Evolutionary conservation across 2,113 vertebrate species (phyloP), one percentile per base, ranked within the genome.

Genomic region (Phrynosoma platyrhinos): DNA sequence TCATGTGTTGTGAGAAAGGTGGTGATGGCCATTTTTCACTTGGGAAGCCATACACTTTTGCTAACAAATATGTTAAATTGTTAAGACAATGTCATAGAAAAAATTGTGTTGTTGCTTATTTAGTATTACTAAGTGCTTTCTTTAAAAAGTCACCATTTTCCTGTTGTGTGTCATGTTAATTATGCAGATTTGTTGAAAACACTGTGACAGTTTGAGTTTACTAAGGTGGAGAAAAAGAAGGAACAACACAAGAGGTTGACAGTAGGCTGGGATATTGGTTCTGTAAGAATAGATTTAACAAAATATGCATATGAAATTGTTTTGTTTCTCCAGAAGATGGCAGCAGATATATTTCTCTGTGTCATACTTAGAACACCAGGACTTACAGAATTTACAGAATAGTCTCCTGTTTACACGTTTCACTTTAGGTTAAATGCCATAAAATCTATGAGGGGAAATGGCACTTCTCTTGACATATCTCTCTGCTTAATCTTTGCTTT

Each of bases 321-420:
- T 78, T 58, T 0, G 0, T 71, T 2, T 9, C 58, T 52, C 88
- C 90, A 47, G 79, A 79, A 78, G 86, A 40, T 1, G 84, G 86
- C 42, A 77, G 85, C 84, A 83, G 32, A 0, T 1, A 14, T 0
- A 0, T 20, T 4, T 71, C 62, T 42, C 16, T 1, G 2, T 42
- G 1, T 76, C 3, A 32, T 85, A 20, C 62, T 8, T 12, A 55
- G 1, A 30, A 40, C 76, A 18, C 77, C 21, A 52, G 55, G 0
- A 0, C 0, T 47, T 47, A 47, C 47, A 47, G 7, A 47, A 47
- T 47, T 47, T 72, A 66, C 27, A 10, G 47, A 74, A 20, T 9
- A n/a, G 20, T 10, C 30, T 66, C 16, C 30, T 40, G 30, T 47
- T 18, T 10, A 25, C 40, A 9, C 66, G 5, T 10, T 78, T 42